Conservation (phyloP, 2,888 invertebrate genomes). For the Pammene fasciana region DNA sequence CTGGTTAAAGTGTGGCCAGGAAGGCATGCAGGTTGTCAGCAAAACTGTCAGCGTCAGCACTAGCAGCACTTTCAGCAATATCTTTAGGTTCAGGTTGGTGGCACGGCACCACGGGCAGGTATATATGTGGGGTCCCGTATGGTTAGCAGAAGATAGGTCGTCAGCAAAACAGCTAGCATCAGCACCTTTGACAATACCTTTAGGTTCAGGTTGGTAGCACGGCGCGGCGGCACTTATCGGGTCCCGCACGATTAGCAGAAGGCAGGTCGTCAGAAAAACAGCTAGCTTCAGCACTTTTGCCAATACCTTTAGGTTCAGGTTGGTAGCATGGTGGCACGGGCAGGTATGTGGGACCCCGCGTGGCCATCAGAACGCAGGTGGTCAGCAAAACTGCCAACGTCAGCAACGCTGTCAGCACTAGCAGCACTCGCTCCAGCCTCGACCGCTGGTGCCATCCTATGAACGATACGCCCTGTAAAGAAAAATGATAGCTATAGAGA, state of each 20-base stretch:
- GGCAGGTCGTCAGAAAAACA: constrained; percentile 71
- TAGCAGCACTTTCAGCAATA: neutral
- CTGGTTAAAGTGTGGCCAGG: too few relatives aligned
- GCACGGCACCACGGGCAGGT: constrained; percentile 71
- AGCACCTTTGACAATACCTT: constrained; percentile 67
- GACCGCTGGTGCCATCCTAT: constrained; percentile 88
- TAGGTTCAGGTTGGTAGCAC: constrained; percentile 70
- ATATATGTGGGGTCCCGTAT: constrained; percentile 66
- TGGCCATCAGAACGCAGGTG: constrained; percentile 79
- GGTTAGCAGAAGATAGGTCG: constrained; percentile 81
- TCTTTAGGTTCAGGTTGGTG: constrained; percentile 71
- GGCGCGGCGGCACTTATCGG: too few relatives aligned
- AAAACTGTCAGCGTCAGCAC: neutral
- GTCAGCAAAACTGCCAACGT: constrained; percentile 85
- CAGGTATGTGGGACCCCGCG: constrained; percentile 67
- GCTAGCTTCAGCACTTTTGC: neutral
- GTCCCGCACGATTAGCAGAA: constrained; percentile 80
- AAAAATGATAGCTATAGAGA: neutral
- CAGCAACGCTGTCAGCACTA: constrained; percentile 82
- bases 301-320: constrained; percentile 74
- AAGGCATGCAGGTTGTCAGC: neutral
- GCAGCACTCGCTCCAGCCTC: constrained; percentile 87
- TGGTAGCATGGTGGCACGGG: constrained; percentile 76
- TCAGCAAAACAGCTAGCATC: constrained; percentile 77
- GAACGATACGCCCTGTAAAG: constrained; percentile 86